Base-by-base conservation (phyloP, 2,113 vertebrate species). In the Marmota monax region DNA sequence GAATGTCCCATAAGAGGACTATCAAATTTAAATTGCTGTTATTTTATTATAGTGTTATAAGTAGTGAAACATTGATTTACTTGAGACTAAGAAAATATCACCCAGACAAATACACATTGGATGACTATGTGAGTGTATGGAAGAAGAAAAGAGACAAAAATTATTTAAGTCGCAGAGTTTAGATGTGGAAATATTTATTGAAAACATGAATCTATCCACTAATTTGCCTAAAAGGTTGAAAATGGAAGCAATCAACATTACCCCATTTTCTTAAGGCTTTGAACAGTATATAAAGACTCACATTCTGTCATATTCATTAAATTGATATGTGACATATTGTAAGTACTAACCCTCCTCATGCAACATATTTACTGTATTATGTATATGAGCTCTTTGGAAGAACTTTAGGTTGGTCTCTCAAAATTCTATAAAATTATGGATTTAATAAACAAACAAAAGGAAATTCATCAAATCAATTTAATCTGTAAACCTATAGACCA, bases 401-500 rank as follows among this genome's bases (percentile, higher is more conserved):
- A 79, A 79, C 23, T 86, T 94, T 37, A 37, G 42, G 11, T 67
- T 92, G 42, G 23, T 88, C 10, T 92, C 37, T 92, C 5, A 37
- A 89, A 88, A 92, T 76, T 94, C 61, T 93, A 42, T 37, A 93
- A 82, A 93, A 78, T 69, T 61, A 84, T 42, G 7, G 13, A 25
- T 51, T 94, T 63, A 73, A 92, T 79, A 90, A 84, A 90, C n/a
- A 10, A 76, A 32, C 22, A 92, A 80, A 45, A 87, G 67, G 72
- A 92, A 92, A 90, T 34, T 16, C 32, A 92, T 79, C 56, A 45
- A 74, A 37, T 92, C 84, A 82, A 69, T 73, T 82, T 84, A 56
- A 86, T 65, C 80, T 20, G 48, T 56, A 53, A 87, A 48, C 27
- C 13, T 87, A 56, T 37, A 73, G 27, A 78, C 45, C n/a, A 48